Percentiles rank a stretch among this genome's conserved stretches.
Evolutionary conservation across 2,113 vertebrate genomes (phyloP).

Genomic region (Oxyura jamaicensis): DNA sequence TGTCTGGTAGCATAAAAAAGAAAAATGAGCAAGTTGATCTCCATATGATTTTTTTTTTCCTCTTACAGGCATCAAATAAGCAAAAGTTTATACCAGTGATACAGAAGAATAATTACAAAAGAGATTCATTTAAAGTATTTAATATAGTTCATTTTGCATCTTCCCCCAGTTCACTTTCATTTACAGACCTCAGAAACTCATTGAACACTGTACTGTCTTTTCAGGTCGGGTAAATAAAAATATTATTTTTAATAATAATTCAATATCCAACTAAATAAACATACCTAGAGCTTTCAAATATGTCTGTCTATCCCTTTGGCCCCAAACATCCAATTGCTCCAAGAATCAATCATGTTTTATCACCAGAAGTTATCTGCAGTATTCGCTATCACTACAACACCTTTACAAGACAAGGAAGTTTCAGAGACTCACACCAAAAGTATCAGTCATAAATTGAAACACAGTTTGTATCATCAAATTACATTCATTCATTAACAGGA

Average conservation of each 20-base stretch:
- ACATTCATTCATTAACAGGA: neutral
- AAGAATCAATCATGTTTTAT: neutral
- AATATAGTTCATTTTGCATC: neutral
- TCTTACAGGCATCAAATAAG: neutral
- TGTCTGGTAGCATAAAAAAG: neutral
- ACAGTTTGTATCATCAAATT: neutral
- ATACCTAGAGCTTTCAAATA: neutral
- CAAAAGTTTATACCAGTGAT: neutral
- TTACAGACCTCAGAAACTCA: neutral
- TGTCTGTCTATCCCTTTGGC: neutral
- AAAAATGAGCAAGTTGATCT: neutral
- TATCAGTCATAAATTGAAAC: neutral
- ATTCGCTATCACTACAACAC: neutral
- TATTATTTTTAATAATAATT: neutral
- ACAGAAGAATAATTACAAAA: neutral
- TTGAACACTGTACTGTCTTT: neutral
- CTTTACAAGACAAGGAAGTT: neutral
- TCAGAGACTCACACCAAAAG: neutral
- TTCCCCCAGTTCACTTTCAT: neutral
- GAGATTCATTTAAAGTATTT: neutral
- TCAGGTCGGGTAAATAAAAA: neutral
- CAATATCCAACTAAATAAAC: neutral
- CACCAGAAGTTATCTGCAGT: neutral
- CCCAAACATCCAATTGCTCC: neutral
- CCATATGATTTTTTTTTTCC: neutral